Conservation (phyloP, 2,888 invertebrate genomes). For the Cryptus armator region DNA sequence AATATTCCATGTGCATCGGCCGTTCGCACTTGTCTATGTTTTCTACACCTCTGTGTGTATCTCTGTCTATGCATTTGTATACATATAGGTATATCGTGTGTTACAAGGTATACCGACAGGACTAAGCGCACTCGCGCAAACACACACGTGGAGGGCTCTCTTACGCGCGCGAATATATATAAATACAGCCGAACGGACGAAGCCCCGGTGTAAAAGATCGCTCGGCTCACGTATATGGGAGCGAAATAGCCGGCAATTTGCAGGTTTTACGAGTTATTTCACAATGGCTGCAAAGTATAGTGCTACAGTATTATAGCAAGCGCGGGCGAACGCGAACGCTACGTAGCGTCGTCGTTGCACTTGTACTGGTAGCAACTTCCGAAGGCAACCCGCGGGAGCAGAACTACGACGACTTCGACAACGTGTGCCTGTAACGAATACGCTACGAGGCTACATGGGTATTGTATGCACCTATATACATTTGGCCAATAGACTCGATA, state of each 20-base stretch:
- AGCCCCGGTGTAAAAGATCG: conserved; percentile 64
- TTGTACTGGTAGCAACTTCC: conserved; percentile 52
- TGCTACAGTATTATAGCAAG: conserved; percentile 77
- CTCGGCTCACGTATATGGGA: conserved; percentile 74
- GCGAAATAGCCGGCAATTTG: conserved; percentile 85
- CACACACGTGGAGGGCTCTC: neutral
- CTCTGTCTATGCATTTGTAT: neutral
- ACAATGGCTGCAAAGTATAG: conserved; percentile 85
- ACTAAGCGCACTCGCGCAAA: conserved; percentile 19
- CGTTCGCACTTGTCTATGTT: conserved; percentile 38
- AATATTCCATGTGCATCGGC: conserved; percentile 45
- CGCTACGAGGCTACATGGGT: neutral
- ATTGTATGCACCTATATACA: neutral
- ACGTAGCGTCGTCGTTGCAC: conserved; percentile 64
- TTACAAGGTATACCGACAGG: neutral
- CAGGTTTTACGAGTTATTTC: conserved; percentile 85
- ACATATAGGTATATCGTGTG: neutral
- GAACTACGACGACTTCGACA: neutral
- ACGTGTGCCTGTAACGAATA: neutral
- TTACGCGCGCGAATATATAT: neutral
- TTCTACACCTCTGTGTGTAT: conserved; percentile 16
- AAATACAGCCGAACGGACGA: conserved; percentile 64
- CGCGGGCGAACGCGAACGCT: conserved; percentile 61
- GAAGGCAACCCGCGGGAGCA: neutral
- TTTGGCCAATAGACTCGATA: neutral